Percentiles rank a stretch among this genome's conserved stretches.
Conservation (phyloP, 1,140 invertebrate genomes). For the Rhyacophila brunnea region DNA sequence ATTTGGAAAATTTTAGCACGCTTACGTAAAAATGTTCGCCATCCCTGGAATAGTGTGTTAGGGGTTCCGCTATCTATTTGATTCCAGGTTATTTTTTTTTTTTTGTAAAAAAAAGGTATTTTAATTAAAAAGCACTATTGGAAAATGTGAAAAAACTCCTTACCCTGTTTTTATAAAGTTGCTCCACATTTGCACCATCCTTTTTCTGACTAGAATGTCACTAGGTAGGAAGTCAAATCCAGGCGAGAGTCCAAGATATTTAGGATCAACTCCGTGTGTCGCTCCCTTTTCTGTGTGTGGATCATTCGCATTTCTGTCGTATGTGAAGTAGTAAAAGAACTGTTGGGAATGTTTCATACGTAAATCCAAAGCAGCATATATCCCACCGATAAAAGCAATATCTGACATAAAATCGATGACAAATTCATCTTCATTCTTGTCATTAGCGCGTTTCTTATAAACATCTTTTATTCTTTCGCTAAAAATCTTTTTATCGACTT, state of each 20-base stretch:
- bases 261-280: slow-evolving; percentile 46
- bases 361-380: slow-evolving; percentile 36
- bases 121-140: no score
- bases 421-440: slow-evolving; percentile 40
- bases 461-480: slow-evolving; percentile 39
- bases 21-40: no score
- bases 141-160: background rate
- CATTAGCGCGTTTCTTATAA: slow-evolving; percentile 36
- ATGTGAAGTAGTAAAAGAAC: slow-evolving; percentile 47
- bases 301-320: slow-evolving; percentile 46
- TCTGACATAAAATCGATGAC: slow-evolving; percentile 46
- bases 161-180: slow-evolving; percentile 54
- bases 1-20: no score
- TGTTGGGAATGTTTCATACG: slow-evolving; percentile 32
- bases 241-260: slow-evolving; percentile 42
- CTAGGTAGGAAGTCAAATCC: slow-evolving; percentile 38
- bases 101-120: no score
- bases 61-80: no score
- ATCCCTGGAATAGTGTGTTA: no score
- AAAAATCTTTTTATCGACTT: slow-evolving; percentile 38
- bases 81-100: no score
- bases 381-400: slow-evolving; percentile 44
- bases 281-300: slow-evolving; percentile 44
- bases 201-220: slow-evolving; percentile 41
- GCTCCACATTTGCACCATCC: slow-evolving; percentile 50